Evolutionary conservation across 2,888 invertebrate genomes (phyloP), one percentile per base, ranked within the genome.

Genomic region (Megastigmus dorsalis): DNA sequence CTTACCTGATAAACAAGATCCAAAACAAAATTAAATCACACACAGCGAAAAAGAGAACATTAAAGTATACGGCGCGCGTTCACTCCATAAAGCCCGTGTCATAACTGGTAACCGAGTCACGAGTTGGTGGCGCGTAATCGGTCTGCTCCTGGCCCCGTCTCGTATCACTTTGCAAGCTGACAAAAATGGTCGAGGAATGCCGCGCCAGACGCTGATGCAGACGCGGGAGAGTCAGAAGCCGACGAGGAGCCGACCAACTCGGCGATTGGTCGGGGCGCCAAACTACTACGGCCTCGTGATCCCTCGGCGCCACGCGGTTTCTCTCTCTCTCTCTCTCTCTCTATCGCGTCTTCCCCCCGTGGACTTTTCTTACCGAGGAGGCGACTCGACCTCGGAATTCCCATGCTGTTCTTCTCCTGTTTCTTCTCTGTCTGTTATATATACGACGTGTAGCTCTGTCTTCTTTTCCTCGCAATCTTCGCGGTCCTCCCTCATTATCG

Each of bases 401-500:
- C 59, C 57, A 15, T 7, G 55, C n/a, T 33, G 45, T 52, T 45
- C 36, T 15, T 5, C 20, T 36, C n/a, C 10, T n/a, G n/a, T n/a
- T n/a, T n/a, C n/a, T n/a, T n/a, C 10, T 38, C 28, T 15, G 45
- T 15, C 54, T 54, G 10, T n/a, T 33, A n/a, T n/a, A n/a, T n/a
- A n/a, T n/a, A n/a, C n/a, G n/a, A n/a, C n/a, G n/a, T n/a, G n/a
- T n/a, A n/a, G n/a, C 33, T 45, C 54, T 55, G 10, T 43, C 43
- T n/a, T n/a, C n/a, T n/a, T n/a, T n/a, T n/a, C n/a, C n/a, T n/a
- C 48, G 48, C 38, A 55, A 59, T 60, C 57, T 65, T 60, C 69
- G 33, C 23, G 7, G 43, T 33, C 54, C 57, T 26, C 50, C 38
- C 62, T 71, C 68, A 68, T 60, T 75, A 59, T 72, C 66, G 45